Evolutionary conservation across 2,797 vertebrate species (phyloP), one percentile per base, ranked within the genome.

Genomic region (Sebastes trivittatus): DNA sequence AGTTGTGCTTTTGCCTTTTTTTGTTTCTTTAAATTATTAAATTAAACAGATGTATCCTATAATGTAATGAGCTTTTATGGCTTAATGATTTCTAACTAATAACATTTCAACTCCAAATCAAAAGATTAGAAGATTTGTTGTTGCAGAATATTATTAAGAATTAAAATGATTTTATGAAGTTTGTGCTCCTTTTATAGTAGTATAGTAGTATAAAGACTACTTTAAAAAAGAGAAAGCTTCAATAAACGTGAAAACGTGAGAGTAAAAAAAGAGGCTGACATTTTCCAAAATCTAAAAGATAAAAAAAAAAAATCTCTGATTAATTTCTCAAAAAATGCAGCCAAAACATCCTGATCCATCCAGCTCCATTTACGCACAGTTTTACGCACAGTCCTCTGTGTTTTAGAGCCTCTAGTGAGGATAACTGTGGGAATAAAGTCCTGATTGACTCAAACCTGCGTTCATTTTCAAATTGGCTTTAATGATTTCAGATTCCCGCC

Each of bases 401-500:
- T 61, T 49, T 54, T 7, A 30, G 11, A 16, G 27, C 11, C 23
- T 29, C 62, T 75, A 64, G 77, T 79, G 68, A 81, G 30, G 61
- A 83, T 78, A 81, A 85, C 68, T 76, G 56, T n/a, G 6, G 25
- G 46, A 77, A 84, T 77, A 72, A 70, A 78, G 75, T 79, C 72
- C 54, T 75, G 85, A 80, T 42, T 75, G 78, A 84, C 66, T 72
- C 61, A 72, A 78, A 86, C 74, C 52, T 86, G 67, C 70, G 52
- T 86, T 87, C 55, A 78, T 85, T 83, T 84, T 86, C 54, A 83
- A 87, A 85, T 78, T 64, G 77, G 61, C 80, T 83, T 78, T 71
- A 65, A 89, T 85, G 69, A 83, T 80, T 81, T 73, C 80, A 81
- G 80, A 85, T 90, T 88, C 92, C 90, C 93, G 27, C n/a, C 64